phyloP scores from a whole-genome alignment of 2,113 vertebrate genomes.

The Sinocyclocheilus anophthalmus region DNA sequence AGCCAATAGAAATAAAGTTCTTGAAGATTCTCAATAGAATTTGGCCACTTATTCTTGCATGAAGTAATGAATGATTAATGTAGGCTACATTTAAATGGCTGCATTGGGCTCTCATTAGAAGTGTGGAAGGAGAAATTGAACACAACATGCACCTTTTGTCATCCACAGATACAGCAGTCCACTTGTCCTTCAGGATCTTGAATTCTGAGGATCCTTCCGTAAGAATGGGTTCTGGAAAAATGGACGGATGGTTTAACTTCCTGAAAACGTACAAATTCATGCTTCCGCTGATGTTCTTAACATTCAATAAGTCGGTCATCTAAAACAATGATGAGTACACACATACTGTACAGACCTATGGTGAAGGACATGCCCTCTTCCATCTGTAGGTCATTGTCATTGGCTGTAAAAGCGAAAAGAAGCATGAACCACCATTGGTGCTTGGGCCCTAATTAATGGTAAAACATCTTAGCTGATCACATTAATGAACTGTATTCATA shows the following conservation, averaged over 20 bases:
- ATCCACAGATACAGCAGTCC: constrained; percentile 89
- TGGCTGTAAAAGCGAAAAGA: constrained; percentile 65
- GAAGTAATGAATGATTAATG: constrained; percentile 5
- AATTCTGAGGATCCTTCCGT: constrained; percentile 89
- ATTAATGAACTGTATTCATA: not conserved
- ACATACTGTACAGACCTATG: constrained; percentile 65
- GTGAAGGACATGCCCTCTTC: constrained; percentile 82
- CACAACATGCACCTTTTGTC: constrained; percentile 82
- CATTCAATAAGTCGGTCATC: not conserved
- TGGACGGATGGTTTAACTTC: not conserved
- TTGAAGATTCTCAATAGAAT: constrained; percentile 19
- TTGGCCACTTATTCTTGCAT: constrained; percentile 22
- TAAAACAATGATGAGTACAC: not conserved
- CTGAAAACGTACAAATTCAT: not conserved
- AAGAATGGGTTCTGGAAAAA: constrained; percentile 87
- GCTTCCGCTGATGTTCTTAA: not conserved
- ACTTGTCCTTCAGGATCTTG: constrained; percentile 86
- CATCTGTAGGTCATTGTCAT: constrained; percentile 76
- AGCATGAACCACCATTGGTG: not conserved
- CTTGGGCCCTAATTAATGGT: not conserved
- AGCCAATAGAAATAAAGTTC: constrained; percentile 33
- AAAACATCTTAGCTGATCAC: not conserved
- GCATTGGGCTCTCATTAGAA: not conserved
- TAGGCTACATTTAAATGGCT: constrained; percentile 9
- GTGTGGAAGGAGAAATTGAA: not conserved